Conservation (phyloP, 1,140 invertebrate species). For the Lepeophtheirus salmonis region DNA sequence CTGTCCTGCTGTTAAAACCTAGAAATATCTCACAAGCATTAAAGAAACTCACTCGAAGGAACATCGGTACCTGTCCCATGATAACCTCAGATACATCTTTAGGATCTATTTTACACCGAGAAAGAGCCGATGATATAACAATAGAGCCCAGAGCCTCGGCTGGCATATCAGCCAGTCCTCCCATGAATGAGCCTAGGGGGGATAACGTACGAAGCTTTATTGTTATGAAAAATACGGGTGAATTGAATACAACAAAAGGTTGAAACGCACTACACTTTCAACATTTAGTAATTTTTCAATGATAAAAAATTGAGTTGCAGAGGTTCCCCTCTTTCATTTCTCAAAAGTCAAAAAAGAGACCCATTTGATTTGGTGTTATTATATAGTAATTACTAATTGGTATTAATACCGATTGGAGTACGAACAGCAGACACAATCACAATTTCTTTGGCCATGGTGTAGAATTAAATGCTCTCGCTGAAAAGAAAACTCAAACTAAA, state of each 20-base stretch:
- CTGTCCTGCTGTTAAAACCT: conserved; percentile 47
- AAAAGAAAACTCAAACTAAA: too few relatives aligned
- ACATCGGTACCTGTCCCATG: conserved; percentile 62
- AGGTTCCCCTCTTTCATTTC: too few relatives aligned
- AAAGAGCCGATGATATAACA: conserved; percentile 50
- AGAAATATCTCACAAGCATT: conserved; percentile 21
- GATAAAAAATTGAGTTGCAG: too few relatives aligned
- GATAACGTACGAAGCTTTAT: too few relatives aligned
- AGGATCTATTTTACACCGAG: conserved; percentile 37
- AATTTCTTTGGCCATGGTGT: conserved; percentile 32
- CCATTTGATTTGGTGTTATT: neutral
- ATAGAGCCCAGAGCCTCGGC: conserved; percentile 51
- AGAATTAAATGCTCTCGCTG: neutral
- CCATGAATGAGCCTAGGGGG: conserved; percentile 55
- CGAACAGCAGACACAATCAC: conserved; percentile 43
- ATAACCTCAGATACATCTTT: conserved; percentile 62
- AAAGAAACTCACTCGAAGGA: conserved; percentile 22
- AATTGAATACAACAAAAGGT: too few relatives aligned
- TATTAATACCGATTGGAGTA: conserved; percentile 41
- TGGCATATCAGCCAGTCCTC: conserved; percentile 42
- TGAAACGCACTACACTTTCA: too few relatives aligned
- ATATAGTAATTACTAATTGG: conserved; percentile 11
- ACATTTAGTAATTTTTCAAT: too few relatives aligned
- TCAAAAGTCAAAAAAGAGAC: conserved; percentile 4
- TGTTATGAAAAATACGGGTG: too few relatives aligned